Base-by-base conservation (phyloP, 2,888 invertebrate species). In the Junonia oenone region DNA sequence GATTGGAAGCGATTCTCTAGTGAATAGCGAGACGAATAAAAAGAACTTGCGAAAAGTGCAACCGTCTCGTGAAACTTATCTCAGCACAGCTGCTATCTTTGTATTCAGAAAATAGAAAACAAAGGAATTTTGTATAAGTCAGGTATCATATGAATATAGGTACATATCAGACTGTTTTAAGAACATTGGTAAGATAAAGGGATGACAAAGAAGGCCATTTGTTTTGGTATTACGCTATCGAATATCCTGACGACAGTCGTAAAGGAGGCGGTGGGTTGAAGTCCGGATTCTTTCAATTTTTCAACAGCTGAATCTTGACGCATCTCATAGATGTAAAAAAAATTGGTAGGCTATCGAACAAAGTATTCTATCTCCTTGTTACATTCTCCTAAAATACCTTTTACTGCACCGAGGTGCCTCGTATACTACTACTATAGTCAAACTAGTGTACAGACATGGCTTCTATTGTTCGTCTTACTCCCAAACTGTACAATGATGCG, bases 151-250 rank as follows among this genome's bases (percentile, higher is more conserved):
- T n/a, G 14, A 19, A 37, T 45, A 51, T 22, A 6, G 9, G 8
- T 11, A n/a, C 27, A 11, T 45, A 59, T 62, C 68, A 38, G 9
- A 11, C 6, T 29, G 71, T 75, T 73, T 74, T 76, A 68, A 69
- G 67, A 68, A 72, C 75, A 81, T 83, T 78, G 79, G 72, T 75
- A 67, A 76, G 80, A 77, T 78, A 83, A 79, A 80, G 78, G 79
- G 68, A 68, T 70, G 81, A 76, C 78, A 78, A 75, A 78, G 73
- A 70, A 75, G 75, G 78, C 77, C 75, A 86, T 86, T 86, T 83
- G 83, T 86, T 86, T 83, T 71, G 81, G 85, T 82, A 83, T 86
- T 84, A 86, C 72, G 75, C 73, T 84, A 82, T 85, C 81, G 76
- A 76, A 67, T 69, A 65, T 74, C 71, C 69, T 70, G 75, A 78